Conservation (phyloP, 2,797 vertebrate genomes). For the Oreochromis mossambicus region DNA sequence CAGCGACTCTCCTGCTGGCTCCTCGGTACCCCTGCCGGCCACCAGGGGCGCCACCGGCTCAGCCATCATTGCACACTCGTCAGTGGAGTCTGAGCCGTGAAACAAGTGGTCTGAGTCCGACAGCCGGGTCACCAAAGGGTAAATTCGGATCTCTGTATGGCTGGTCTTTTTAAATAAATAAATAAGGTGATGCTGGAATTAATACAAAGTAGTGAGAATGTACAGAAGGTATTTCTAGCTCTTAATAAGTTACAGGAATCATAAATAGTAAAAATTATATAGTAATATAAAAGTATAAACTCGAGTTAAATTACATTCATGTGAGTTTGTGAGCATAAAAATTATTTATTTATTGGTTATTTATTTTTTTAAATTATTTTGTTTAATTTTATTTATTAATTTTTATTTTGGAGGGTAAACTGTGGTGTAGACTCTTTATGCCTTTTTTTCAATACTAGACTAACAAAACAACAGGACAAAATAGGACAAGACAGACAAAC, state of each 20-base stretch:
- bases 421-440: not conserved
- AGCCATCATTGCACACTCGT: not conserved
- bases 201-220: not conserved
- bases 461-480: not conserved
- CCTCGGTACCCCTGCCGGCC: constrained; percentile 32
- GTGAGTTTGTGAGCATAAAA: fast-evolving
- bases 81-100: not conserved
- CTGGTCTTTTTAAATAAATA: not conserved
- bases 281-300: not conserved
- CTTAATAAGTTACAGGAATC: not conserved
- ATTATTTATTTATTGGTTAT: not conserved
- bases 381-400: fast-evolving
- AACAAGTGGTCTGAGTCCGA: not conserved
- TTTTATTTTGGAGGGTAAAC: not conserved
- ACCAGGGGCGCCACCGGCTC: constrained; percentile 22
- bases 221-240: not conserved
- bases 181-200: not conserved
- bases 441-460: not conserved
- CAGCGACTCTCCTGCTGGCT: constrained; percentile 47
- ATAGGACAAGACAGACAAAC: not conserved
- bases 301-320: not conserved
- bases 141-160: not conserved
- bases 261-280: not conserved
- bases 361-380: not conserved
- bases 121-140: not conserved